phyloP scores from a whole-genome alignment of 2,888 invertebrate species.

The Melanophora roralis region DNA sequence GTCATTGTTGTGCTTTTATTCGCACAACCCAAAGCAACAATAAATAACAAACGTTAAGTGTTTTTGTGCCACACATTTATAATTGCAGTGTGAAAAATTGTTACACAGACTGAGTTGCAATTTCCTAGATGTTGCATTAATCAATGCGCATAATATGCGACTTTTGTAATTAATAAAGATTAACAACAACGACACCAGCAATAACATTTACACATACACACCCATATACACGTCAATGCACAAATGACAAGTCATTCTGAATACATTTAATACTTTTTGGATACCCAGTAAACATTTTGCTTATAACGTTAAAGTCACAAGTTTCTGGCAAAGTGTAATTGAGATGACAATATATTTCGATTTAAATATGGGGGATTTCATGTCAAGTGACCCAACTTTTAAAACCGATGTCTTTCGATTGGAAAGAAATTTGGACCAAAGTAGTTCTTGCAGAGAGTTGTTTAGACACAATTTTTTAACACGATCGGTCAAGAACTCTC shows the following conservation, averaged over 20 bases:
- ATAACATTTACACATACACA: background rate
- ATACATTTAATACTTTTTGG: background rate
- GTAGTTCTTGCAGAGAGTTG: no score
- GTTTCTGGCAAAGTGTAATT: no score
- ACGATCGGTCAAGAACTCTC: no score
- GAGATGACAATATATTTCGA: no score
- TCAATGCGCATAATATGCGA: conserved; percentile 64
- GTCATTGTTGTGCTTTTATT: conserved; percentile 13
- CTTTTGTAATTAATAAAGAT: conserved; percentile 76
- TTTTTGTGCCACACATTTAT: conserved; percentile 57
- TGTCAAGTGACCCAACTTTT: no score
- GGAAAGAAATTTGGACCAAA: no score
- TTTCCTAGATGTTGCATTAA: conserved; percentile 62
- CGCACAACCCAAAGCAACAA: conserved; percentile 28
- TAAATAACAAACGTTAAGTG: conserved; percentile 57
- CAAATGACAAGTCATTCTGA: background rate
- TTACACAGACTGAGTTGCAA: conserved; percentile 58
- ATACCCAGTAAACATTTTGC: background rate
- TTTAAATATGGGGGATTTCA: no score
- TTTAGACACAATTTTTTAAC: no score
- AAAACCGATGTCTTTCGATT: no score
- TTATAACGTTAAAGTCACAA: no score
- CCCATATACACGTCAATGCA: background rate
- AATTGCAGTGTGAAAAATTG: conserved; percentile 56
- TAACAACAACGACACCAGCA: conserved; percentile 66